Percentiles rank a stretch among this genome's conserved stretches.
Evolutionary conservation across 2,888 invertebrate species (phyloP).

Genomic region (Laothoe populi): DNA sequence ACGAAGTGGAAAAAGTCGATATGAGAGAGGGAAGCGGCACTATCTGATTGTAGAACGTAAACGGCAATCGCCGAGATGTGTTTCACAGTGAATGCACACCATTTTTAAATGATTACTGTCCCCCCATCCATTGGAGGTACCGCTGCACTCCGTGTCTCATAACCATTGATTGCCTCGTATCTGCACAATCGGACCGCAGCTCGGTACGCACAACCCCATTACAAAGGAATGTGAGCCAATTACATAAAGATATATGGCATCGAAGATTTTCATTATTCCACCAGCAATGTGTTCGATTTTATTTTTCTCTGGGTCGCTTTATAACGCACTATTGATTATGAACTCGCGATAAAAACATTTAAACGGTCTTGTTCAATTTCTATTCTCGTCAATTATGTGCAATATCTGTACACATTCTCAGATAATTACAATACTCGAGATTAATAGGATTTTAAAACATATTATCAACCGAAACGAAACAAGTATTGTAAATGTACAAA

Average conservation of each 20-base stretch:
- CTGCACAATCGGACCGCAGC: conserved; percentile 63
- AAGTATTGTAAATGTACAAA: background rate
- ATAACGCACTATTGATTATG: conserved; percentile 44
- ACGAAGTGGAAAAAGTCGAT: conserved; percentile 83
- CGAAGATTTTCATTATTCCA: conserved; percentile 70
- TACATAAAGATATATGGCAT: conserved; percentile 72
- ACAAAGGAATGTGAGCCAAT: conserved; percentile 74
- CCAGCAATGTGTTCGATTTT: conserved; percentile 45
- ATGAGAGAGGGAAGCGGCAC: conserved; percentile 63
- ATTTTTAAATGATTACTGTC: conserved; percentile 75
- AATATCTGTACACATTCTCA: background rate
- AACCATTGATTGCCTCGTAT: conserved; percentile 73
- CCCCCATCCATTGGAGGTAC: conserved; percentile 33
- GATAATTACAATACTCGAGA: conserved; percentile 6
- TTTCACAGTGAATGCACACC: conserved; percentile 72
- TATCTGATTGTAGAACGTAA: conserved; percentile 77
- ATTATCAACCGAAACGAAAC: background rate
- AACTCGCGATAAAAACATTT: conserved; percentile 9
- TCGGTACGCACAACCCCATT: conserved; percentile 59
- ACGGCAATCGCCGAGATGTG: conserved; percentile 76
- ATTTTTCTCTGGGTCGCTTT: conserved; percentile 50
- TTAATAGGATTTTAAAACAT: background rate
- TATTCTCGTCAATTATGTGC: background rate
- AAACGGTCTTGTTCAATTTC: background rate
- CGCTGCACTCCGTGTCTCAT: conserved; percentile 48